Percentiles rank a stretch among this genome's conserved stretches.
Conservation (phyloP, 2,797 vertebrate species). For the Sebastes minor region DNA sequence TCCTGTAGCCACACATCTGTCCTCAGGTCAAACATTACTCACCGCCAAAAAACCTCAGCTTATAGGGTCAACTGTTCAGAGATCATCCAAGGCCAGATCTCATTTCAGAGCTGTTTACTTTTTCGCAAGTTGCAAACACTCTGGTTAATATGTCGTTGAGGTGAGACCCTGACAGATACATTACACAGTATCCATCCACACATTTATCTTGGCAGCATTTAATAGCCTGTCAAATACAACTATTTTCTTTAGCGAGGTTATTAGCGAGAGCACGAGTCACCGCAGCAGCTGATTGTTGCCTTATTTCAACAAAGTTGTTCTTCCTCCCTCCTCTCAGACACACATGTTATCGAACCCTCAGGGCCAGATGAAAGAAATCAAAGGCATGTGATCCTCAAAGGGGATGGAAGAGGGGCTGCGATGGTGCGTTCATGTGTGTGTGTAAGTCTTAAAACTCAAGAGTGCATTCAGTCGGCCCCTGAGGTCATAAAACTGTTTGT, state of each 20-base stretch:
- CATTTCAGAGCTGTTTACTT: conserved; percentile 12
- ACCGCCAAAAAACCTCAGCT: conserved; percentile 5
- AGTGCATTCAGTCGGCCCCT: neutral
- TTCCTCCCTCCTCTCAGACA: conserved; percentile 8
- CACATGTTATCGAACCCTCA: conserved; percentile 34
- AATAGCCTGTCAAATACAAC: neutral
- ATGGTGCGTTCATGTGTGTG: neutral
- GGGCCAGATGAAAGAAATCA: conserved; percentile 58
- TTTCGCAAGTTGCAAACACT: conserved; percentile 2
- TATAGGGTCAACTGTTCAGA: conserved; percentile 24
- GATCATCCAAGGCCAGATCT: conserved; percentile 13
- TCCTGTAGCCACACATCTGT: conserved; percentile 61
- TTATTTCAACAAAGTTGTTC: conserved; percentile 34
- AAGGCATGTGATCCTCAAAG: conserved; percentile 62
- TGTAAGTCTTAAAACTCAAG: neutral
- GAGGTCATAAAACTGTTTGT: neutral
- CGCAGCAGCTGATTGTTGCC: conserved; percentile 53
- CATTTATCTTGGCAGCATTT: neutral
- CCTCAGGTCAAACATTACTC: conserved; percentile 55
- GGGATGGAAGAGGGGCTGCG: neutral
- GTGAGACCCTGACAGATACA: conserved; percentile 18
- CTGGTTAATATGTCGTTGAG: conserved; percentile 7
- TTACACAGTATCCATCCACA: neutral
- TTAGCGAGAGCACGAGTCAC: conserved; percentile 47
- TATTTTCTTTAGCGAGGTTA: neutral